Conservation (phyloP, 2,888 invertebrate genomes). For the Drosophila pseudotalamancana region DNA sequence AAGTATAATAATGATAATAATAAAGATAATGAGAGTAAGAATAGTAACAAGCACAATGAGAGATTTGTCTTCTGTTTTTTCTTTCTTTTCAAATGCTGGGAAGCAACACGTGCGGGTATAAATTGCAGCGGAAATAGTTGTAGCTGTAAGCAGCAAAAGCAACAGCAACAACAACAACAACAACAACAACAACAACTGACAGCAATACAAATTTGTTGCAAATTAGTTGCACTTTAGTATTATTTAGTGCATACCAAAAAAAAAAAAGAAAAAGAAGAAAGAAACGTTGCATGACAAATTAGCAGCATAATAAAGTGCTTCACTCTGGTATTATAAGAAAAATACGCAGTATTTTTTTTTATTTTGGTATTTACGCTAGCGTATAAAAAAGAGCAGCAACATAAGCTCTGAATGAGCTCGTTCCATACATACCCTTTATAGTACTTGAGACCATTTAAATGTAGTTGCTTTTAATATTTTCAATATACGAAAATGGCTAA, state of each 20-base stretch:
- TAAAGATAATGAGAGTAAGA: conserved; percentile 60
- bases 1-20: conserved; percentile 63
- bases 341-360: conserved; percentile 33
- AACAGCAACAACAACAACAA: conserved; percentile 8
- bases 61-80: conserved; percentile 59
- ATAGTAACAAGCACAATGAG: conserved; percentile 71
- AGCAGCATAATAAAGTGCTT: conserved; percentile 66
- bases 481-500: too few species aligned
- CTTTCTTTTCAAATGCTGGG: conserved; percentile 8
- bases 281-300: conserved; percentile 67
- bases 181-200: conserved; percentile 41
- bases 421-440: too few species aligned
- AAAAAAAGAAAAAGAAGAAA: not conserved
- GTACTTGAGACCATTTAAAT: too few species aligned
- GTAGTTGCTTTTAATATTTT: too few species aligned
- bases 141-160: conserved; percentile 16
- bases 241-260: conserved; percentile 63
- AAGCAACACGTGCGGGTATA: conserved; percentile 63
- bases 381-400: too few species aligned
- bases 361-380: too few species aligned
- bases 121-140: conserved; percentile 35
- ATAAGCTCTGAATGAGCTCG: too few species aligned
- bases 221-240: conserved; percentile 72
- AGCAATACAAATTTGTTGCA: conserved; percentile 63
- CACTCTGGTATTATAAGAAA: conserved; percentile 36